These are phyloP conservation scores for Sander lucioperca DNA, from an alignment of 2,113 vertebrate genomes.

Conservation along the genomic window DNA sequence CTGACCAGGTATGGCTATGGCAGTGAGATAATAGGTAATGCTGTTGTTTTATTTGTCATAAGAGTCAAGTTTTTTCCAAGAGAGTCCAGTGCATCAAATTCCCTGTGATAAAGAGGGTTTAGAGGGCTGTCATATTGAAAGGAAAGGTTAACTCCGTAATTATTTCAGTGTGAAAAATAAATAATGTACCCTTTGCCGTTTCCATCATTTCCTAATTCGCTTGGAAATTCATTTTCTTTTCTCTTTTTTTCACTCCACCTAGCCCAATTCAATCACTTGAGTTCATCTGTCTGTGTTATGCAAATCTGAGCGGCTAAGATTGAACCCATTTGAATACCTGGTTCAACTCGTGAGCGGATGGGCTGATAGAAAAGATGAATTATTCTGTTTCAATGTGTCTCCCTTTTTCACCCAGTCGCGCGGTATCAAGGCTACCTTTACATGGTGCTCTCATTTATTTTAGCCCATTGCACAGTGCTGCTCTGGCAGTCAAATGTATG, in stretches of 20 bases:
- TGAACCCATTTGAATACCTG: conserved; percentile 82
- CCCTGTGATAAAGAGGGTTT: conserved; percentile 68
- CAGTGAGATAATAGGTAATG: conserved; percentile 23
- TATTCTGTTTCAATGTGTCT: conserved; percentile 80
- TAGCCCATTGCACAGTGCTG: conserved; percentile 74
- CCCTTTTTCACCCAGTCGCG: conserved; percentile 72
- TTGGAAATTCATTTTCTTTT: conserved; percentile 79
- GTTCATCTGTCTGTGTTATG: conserved; percentile 83
- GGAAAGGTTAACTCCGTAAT: conserved; percentile 78
- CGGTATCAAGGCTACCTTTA: conserved; percentile 85
- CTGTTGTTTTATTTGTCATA: conserved; percentile 58
- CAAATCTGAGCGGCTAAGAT: conserved; percentile 81
- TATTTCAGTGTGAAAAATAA: conserved; percentile 80
- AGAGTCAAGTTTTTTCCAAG: conserved; percentile 56
- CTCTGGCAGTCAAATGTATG: conserved; percentile 63
- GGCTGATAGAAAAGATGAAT: conserved; percentile 78
- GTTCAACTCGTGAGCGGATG: conserved; percentile 72
- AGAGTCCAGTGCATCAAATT: conserved; percentile 65
- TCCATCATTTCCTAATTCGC: conserved; percentile 77
- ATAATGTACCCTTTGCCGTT: conserved; percentile 75
- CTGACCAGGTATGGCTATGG: conserved; percentile 33
- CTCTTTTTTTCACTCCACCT: conserved; percentile 66
- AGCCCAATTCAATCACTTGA: conserved; percentile 83
- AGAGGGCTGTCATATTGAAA: conserved; percentile 60
- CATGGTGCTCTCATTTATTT: conserved; percentile 78